phyloP scores from a whole-genome alignment of 2,797 vertebrate genomes.

The Trematomus bernacchii region DNA sequence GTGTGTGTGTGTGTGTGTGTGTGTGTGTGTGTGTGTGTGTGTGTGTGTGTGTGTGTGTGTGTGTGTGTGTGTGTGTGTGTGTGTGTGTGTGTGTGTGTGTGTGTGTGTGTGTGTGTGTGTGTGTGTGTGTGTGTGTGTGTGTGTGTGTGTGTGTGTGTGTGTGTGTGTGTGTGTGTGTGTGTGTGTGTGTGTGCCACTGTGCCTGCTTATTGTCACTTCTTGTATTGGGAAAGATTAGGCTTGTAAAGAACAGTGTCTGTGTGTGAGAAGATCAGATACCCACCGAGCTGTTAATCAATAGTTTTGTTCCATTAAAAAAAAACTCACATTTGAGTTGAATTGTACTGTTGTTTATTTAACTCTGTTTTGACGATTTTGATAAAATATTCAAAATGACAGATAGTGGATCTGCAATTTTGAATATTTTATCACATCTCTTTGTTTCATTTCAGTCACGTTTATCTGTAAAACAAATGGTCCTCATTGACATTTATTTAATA shows the following conservation, averaged over 20 bases:
- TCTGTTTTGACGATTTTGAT: neutral
- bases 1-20: neutral
- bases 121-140: too few relatives aligned
- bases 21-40: constrained; percentile 36
- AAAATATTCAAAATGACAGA: too few relatives aligned
- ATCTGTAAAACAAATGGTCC: neutral
- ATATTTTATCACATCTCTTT: neutral
- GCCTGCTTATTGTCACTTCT: constrained; percentile 73
- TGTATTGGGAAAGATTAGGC: constrained; percentile 71
- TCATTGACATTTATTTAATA: neutral
- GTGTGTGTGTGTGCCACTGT: constrained; percentile 61
- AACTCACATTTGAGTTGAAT: neutral
- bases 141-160: too few relatives aligned
- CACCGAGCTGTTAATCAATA: constrained; percentile 38
- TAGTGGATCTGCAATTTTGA: neutral
- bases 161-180: constrained; percentile 8
- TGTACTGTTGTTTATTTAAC: neutral
- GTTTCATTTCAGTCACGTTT: neutral
- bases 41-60: constrained; percentile 35
- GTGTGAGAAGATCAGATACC: constrained; percentile 11
- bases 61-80: too few relatives aligned
- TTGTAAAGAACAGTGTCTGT: constrained; percentile 48
- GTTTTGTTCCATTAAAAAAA: constrained; percentile 8
- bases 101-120: too few relatives aligned
- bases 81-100: too few relatives aligned